Base-by-base conservation (phyloP, 2,888 invertebrate species). In the Drosophila mimetica region DNA sequence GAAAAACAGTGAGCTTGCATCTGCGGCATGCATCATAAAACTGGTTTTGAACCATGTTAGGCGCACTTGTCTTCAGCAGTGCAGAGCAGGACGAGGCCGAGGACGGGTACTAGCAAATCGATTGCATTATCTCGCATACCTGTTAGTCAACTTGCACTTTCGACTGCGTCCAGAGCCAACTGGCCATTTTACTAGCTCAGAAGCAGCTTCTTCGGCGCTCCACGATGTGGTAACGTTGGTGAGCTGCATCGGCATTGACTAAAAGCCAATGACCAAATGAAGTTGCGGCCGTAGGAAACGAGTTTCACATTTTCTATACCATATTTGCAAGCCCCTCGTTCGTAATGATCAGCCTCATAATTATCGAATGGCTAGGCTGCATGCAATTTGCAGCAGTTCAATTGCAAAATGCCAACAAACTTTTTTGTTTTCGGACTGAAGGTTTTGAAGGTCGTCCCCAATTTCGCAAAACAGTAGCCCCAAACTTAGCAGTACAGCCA, bases 261-360 rank as follows among this genome's bases (percentile, higher is more conserved):
- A 61, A 57, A 84, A 82, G 82, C 76, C 82, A 82, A 87, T 87
- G 86, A 87, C 82, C 82, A 85, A 76, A 70, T 87, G 67, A 70
- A 71, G 78, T 75, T 61, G 75, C 73, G 65, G 63, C 67, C 85
- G 75, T 75, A 63, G 69, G 75, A 87, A 82, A 85, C 87, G 55
- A 76, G 82, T 82, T 82, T 82, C 76, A 71, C 75, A 61, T 83
- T 75, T 69, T 73, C 39, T 18, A 54, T 30, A 51, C 55, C 57
- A 67, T 55, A 55, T 67, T 54, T 28, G 44, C 16, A 32, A 30
- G 37, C 46, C 9, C 34, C 60, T 50, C 25, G 58, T 20, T 32
- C 14, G 42, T 41, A 22, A 30, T 42, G 42, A 63, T 63, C 50
- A 9, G 44, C 20, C 37, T 60, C 37, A 60, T 61, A 57, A 69